Conservation (phyloP, 2,888 invertebrate genomes). For the Thymelicus lineola region DNA sequence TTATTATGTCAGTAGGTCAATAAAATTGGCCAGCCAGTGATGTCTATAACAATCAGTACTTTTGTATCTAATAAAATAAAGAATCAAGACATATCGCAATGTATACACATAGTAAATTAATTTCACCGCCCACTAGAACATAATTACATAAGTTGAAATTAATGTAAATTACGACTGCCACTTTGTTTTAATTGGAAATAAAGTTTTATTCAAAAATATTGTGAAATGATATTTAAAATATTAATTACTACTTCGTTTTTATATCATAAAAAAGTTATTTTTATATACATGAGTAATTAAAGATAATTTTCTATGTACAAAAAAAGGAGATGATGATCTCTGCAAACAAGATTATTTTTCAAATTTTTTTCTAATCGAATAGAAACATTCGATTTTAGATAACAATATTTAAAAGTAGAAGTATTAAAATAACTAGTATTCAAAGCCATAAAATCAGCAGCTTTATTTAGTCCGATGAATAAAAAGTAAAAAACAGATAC, state of each 20-base stretch:
- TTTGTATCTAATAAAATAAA: background rate
- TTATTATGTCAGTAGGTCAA: no score
- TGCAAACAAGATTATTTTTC: no score
- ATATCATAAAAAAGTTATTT: no score
- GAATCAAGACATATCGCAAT: background rate
- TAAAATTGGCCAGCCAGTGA: no score
- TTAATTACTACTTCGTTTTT: no score
- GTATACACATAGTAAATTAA: background rate
- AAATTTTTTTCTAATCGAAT: no score
- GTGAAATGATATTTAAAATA: background rate
- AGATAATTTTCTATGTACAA: no score
- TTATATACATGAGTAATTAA: no score
- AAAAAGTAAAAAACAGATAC: slow-evolving; percentile 32
- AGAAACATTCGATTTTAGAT: no score
- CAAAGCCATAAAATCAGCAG: slow-evolving; percentile 23
- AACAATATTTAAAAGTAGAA: background rate
- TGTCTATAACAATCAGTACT: no score
- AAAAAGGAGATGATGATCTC: no score
- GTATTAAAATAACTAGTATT: slow-evolving; percentile 8
- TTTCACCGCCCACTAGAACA: slow-evolving; percentile 21
- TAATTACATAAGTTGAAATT: slow-evolving; percentile 15
- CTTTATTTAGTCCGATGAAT: slow-evolving; percentile 26
- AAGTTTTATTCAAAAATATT: background rate
- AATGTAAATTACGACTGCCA: slow-evolving; percentile 13
- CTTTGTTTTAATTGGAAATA: background rate